phyloP scores from a whole-genome alignment of 2,797 vertebrate genomes.

The Sebastes cheni region DNA sequence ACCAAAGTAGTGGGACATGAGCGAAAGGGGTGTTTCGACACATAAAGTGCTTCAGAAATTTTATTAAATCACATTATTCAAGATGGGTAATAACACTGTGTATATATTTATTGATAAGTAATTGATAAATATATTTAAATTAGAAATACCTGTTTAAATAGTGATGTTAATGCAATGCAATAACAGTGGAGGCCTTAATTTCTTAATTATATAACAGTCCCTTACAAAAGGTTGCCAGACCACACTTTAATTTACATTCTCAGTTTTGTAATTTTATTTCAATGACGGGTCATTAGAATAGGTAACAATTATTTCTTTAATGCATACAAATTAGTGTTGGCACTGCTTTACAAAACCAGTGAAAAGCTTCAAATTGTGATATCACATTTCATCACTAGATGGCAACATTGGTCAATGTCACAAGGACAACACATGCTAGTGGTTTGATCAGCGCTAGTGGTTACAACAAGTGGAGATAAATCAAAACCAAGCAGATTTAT shows the following conservation, averaged over 20 bases:
- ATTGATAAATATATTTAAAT: background rate
- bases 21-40: too few species aligned
- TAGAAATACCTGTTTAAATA: background rate
- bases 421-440: too few species aligned
- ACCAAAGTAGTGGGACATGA: too few species aligned
- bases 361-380: background rate
- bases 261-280: background rate
- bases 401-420: constrained; percentile 3
- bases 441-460: too few species aligned
- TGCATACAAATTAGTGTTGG: background rate
- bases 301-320: background rate
- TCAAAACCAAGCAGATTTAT: background rate
- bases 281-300: background rate
- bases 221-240: background rate
- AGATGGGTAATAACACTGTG: too few species aligned
- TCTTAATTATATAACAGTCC: background rate
- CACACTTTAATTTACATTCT: background rate
- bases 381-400: constrained; percentile 30
- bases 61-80: too few species aligned
- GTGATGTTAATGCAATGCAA: background rate
- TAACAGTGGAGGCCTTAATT: background rate
- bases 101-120: background rate
- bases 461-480: background rate
- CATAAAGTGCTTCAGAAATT: too few species aligned
- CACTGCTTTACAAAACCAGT: background rate